Evolutionary conservation across 2,113 vertebrate genomes (phyloP).

Genomic region (Chionodraco myersi): DNA sequence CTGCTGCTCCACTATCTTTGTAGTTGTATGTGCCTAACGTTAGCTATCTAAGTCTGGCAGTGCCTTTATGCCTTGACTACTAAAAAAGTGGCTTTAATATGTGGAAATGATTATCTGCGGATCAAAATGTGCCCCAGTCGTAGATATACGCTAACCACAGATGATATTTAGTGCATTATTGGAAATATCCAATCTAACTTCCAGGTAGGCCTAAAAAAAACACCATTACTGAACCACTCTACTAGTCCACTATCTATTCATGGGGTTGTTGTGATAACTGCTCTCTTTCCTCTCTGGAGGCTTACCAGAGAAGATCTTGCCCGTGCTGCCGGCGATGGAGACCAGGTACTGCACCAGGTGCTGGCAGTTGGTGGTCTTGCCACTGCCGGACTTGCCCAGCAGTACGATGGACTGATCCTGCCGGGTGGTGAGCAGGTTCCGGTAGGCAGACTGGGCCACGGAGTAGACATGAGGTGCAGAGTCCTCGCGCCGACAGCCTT

Average conservation of each 20-base stretch:
- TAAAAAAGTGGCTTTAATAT: too few species aligned
- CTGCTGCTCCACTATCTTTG: too few species aligned
- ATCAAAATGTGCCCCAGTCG: too few species aligned
- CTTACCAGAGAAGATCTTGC: constrained; percentile 93
- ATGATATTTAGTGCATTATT: too few species aligned
- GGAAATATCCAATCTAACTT: too few species aligned
- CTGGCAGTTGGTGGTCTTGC: constrained; percentile 96
- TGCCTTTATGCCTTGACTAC: too few species aligned
- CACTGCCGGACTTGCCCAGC: constrained; percentile 92
- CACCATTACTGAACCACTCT: too few species aligned
- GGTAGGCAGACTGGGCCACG: constrained; percentile 93
- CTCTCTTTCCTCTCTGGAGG: not conserved
- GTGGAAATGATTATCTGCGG: too few species aligned
- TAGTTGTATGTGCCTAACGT: too few species aligned
- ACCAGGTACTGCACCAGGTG: constrained; percentile 95
- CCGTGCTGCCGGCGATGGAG: constrained; percentile 91
- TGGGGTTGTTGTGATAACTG: not conserved
- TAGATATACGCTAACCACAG: too few species aligned
- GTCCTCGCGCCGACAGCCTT: constrained; percentile 94
- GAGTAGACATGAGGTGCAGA: constrained; percentile 93
- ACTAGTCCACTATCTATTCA: not conserved
- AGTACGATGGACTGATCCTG: constrained; percentile 96
- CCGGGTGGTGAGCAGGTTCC: constrained; percentile 92
- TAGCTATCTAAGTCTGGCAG: too few species aligned
- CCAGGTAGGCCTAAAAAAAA: too few species aligned